Evolutionary conservation across 2,113 vertebrate species (phyloP), one percentile per base, ranked within the genome.

Genomic region (Mandrillus leucophaeus): DNA sequence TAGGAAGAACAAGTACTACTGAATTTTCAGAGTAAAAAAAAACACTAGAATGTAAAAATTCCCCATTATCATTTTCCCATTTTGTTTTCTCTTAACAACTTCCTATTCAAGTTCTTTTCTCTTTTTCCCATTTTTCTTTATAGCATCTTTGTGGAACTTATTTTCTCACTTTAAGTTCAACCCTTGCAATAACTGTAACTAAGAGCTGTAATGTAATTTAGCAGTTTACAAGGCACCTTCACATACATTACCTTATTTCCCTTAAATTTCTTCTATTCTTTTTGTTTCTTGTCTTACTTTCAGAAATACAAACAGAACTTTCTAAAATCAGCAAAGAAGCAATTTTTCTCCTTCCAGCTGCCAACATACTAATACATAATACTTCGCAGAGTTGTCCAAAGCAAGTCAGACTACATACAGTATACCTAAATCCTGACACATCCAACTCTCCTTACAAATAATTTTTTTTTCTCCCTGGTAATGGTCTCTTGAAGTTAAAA

Each of bases 251-350:
- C 12, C 32, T 88, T 73, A 85, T 25, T 88, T 79, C 45, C 59
- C 57, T 84, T 66, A 64, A 88, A 91, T 85, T 23, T 68, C 25
- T 83, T 95, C 22, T 79, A 16, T 13, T 90, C 35, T 75, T 45
- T 78, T 75, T 61, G 66, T 70, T 84, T 85, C 43, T 89, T 81
- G 61, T 17, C 27, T 48, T 50, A 76, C 80, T 94, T 94, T 45
- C 35, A 81, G 45, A 94, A 95, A 85, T 64, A 92, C 7, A 93
- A 25, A 57, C 30, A 97, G 57, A 93, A 76, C 40, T 52, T 93
- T 68, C 73, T 85, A 75, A 93, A 95, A 73, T 78, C 45, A 94
- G 64, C 61, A 86, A 96, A 90, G 86, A n/a, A 91, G 32, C 20
- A 20, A 66, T 50, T 88, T 91, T 83, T 83, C 45, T 79, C 38